phyloP scores from a whole-genome alignment of 1,140 invertebrate genomes.

The Phymorhynchus buccinoides region DNA sequence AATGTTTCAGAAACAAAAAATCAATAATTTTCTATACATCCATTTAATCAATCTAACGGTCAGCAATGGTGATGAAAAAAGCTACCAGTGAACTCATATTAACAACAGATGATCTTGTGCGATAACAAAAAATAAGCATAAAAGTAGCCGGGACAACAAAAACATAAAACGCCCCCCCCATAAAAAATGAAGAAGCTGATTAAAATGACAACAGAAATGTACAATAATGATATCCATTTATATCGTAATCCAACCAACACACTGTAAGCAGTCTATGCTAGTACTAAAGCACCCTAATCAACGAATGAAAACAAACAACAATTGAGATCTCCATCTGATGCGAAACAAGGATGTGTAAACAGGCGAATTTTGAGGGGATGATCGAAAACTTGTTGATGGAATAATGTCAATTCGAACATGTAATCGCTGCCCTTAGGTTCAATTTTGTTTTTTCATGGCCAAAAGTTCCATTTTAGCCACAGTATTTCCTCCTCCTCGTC shows the following conservation, averaged over 20 bases:
- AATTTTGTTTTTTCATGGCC: no score
- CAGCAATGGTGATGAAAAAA: no score
- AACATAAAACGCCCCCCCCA: no score
- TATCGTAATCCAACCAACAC: not conserved
- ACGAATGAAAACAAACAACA: not conserved
- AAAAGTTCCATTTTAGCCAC: not conserved
- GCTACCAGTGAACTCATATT: no score
- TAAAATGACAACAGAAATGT: not conserved
- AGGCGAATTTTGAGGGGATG: not conserved
- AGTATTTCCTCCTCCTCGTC: not conserved
- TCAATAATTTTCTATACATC: no score
- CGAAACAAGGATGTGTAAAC: not conserved
- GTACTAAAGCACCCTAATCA: constrained; percentile 6
- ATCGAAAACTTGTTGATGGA: not conserved
- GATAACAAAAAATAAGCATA: constrained; percentile 24
- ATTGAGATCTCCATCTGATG: not conserved
- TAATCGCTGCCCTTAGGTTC: not conserved
- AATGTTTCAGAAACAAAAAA: no score
- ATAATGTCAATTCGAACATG: not conserved
- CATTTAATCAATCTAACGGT: no score
- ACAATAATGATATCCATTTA: not conserved
- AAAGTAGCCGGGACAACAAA: not conserved
- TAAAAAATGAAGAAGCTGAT: no score
- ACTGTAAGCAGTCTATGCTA: not conserved
- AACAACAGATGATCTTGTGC: no score